These are phyloP conservation scores for Mirounga angustirostris DNA, from an alignment of 2,113 vertebrate genomes.

Conservation along the genomic window DNA sequence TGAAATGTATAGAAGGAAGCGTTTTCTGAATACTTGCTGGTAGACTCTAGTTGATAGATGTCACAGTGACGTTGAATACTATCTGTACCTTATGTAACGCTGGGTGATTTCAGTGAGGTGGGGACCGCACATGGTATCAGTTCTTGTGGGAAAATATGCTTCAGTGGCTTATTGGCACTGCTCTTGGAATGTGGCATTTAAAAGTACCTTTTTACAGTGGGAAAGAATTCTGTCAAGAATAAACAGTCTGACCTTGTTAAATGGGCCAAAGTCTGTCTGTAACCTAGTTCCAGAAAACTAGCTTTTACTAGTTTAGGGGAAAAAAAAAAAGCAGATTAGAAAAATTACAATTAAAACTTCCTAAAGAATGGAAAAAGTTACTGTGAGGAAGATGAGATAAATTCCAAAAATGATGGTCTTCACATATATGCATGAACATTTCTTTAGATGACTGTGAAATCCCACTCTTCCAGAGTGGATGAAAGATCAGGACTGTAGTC, in stretches of 20 bases:
- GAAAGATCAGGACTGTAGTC: background rate
- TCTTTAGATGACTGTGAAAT: conserved; percentile 56
- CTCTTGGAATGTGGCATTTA: conserved; percentile 93
- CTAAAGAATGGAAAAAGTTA: conserved; percentile 11
- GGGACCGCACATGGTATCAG: conserved; percentile 86
- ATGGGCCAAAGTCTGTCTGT: conserved; percentile 88
- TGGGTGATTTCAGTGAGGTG: conserved; percentile 84
- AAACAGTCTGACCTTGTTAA: conserved; percentile 93
- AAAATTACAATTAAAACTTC: conserved; percentile 68
- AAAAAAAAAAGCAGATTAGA: conserved; percentile 53
- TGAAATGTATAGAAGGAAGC: conserved; percentile 52
- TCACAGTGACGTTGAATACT: conserved; percentile 71
- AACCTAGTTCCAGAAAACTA: conserved; percentile 87
- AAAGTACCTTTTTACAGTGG: conserved; percentile 93
- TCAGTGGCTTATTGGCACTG: conserved; percentile 92
- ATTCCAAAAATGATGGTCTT: background rate
- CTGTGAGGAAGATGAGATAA: background rate
- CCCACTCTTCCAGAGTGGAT: background rate
- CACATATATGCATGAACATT: conserved; percentile 9
- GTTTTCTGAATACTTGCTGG: conserved; percentile 55
- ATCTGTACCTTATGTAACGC: conserved; percentile 79
- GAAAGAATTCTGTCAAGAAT: conserved; percentile 93
- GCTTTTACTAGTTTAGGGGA: conserved; percentile 80
- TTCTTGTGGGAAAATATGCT: conserved; percentile 94
- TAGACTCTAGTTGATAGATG: conserved; percentile 58